Base-by-base conservation (phyloP, 2,888 invertebrate species). In the Morpho achilles region DNA sequence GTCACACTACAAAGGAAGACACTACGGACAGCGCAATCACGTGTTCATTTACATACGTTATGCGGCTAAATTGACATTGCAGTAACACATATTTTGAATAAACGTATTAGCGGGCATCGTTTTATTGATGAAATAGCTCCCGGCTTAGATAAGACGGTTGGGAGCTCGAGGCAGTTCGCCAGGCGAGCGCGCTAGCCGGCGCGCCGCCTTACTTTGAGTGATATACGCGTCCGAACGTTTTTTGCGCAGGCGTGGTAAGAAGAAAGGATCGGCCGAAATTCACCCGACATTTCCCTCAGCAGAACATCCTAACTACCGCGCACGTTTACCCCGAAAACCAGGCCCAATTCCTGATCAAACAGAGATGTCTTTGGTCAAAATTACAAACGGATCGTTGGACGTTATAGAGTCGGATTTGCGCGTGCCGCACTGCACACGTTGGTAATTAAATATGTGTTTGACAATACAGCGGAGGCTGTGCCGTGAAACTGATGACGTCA, bases 171-270 rank as follows among this genome's bases (percentile, higher is more conserved):
- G 74, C 79, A 80, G 73, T 79, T 74, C 75, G 91, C 92, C 91
- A 79, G 91, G 87, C 92, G 91, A 76, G 85, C 92, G 80, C 91
- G 91, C 83, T 84, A 91, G 70, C 88, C 89, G 79, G 90, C 93
- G 76, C 91, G 91, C 82, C 91, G 92, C 80, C 89, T 79, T 72
- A 75, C 77, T 85, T 79, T 80, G 77, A 87, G 82, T 84, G 82
- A 81, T 77, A 73, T 72, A 69, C 75, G 75, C 76, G 77, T 72
- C 75, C 69, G 68, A 72, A 74, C 69, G 69, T 69, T 77, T 76
- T 78, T 77, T 74, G 85, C 89, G 89, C 89, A 88, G 67, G 87
- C 87, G 87, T 80, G 73, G 61, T 77, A 71, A 68, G 70, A 75
- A 73, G 69, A 82, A 87, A 63, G 87, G 87, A 89, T 86, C 83